Conservation (phyloP, 2,797 vertebrate genomes). For the Platyrinchus mystaceus region DNA sequence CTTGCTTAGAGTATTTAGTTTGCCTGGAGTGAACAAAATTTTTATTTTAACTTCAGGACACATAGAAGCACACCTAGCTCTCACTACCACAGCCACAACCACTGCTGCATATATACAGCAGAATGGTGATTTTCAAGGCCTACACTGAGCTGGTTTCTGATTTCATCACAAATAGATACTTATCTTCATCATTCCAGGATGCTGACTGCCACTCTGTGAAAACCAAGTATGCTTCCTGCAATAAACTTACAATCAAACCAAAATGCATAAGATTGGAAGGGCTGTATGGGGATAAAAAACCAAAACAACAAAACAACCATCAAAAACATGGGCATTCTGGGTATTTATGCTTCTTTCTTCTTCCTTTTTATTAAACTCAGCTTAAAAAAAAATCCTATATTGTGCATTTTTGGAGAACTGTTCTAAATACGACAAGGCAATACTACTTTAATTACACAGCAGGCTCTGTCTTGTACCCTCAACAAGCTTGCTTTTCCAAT, state of each 20-base stretch:
- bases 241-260: neutral
- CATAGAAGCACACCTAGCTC: neutral
- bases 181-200: neutral
- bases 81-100: neutral
- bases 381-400: neutral
- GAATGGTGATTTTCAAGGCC: neutral
- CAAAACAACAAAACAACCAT: neutral
- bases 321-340: neutral
- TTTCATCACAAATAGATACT: neutral
- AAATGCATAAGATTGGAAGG: neutral
- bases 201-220: neutral
- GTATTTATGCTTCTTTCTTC: neutral
- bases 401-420: neutral
- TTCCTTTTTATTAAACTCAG: neutral
- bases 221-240: accelerated
- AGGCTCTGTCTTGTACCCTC: neutral
- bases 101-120: neutral
- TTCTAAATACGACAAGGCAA: neutral
- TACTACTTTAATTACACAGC: neutral
- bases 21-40: neutral
- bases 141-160: neutral
- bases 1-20: neutral
- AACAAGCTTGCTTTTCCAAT: neutral
- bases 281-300: neutral
- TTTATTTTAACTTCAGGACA: neutral